A percentile compares a stretch with the other conserved stretches of the same genome.
Evolutionary conservation across 1,140 invertebrate genomes (phyloP).

Genomic region (Bacillus rossius): DNA sequence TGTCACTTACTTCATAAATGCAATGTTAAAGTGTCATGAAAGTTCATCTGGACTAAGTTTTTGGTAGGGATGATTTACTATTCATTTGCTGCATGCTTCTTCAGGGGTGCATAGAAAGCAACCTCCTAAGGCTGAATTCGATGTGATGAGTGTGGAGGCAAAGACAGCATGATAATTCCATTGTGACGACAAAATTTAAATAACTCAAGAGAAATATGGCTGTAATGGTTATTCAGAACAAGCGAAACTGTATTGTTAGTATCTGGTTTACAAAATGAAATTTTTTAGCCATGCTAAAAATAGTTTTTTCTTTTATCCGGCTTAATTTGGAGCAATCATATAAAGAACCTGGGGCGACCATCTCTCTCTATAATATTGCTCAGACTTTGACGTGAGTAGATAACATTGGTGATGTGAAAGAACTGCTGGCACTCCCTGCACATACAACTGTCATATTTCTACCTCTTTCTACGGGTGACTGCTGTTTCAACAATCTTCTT

Average conservation of each 20-base stretch:
- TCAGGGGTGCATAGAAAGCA: conserved; percentile 37
- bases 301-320: too few relatives aligned
- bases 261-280: conserved; percentile 22
- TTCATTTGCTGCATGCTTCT: conserved; percentile 36
- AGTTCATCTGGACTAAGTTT: conserved; percentile 36
- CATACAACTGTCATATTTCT: too few relatives aligned
- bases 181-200: conserved; percentile 31
- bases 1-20: conserved; percentile 29
- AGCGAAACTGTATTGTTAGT: conserved; percentile 17
- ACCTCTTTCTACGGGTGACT: conserved; percentile 6
- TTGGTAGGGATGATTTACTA: conserved; percentile 24
- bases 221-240: conserved; percentile 37
- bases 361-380: background rate
- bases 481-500: conserved; percentile 21
- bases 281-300: too few relatives aligned
- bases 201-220: conserved; percentile 26
- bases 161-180: conserved; percentile 34
- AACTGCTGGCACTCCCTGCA: too few relatives aligned
- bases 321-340: too few relatives aligned
- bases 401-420: too few relatives aligned
- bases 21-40: conserved; percentile 34
- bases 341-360: too few relatives aligned
- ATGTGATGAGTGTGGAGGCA: conserved; percentile 38
- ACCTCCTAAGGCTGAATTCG: conserved; percentile 36
- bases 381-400: conserved; percentile 24